Conservation (phyloP, 2,888 invertebrate species). For the Thalpophila matura region DNA sequence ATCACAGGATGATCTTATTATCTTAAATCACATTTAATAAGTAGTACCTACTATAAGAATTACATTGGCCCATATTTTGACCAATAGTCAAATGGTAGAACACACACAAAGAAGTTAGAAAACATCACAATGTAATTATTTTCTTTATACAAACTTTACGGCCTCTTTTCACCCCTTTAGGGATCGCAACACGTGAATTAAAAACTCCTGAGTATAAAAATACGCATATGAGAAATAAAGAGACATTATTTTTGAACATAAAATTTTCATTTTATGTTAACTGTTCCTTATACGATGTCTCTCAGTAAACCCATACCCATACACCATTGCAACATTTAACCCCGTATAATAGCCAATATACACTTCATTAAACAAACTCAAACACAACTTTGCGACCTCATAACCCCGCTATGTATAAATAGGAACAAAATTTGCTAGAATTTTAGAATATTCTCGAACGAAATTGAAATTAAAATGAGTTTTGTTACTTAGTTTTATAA, state of each 20-base stretch:
- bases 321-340: conserved; percentile 3
- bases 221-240: not conserved
- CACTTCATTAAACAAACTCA: conserved; percentile 14
- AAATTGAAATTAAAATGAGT: conserved; percentile 2
- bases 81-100: not conserved
- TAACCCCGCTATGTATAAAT: conserved; percentile 10
- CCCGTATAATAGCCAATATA: not conserved
- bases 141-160: no score
- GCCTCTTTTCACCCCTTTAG: no score
- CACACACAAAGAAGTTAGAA: no score
- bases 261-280: not conserved
- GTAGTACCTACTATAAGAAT: no score
- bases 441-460: not conserved
- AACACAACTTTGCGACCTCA: conserved; percentile 3
- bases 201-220: not conserved
- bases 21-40: no score
- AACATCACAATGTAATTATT: no score
- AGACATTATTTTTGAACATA: not conserved
- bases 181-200: no score
- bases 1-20: not conserved
- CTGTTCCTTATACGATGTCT: not conserved
- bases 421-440: conserved; percentile 6
- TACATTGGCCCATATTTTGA: not conserved
- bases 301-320: not conserved
- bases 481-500: not conserved